Evolutionary conservation across 2,113 vertebrate species (phyloP).

Genomic region (Centropristis striata): DNA sequence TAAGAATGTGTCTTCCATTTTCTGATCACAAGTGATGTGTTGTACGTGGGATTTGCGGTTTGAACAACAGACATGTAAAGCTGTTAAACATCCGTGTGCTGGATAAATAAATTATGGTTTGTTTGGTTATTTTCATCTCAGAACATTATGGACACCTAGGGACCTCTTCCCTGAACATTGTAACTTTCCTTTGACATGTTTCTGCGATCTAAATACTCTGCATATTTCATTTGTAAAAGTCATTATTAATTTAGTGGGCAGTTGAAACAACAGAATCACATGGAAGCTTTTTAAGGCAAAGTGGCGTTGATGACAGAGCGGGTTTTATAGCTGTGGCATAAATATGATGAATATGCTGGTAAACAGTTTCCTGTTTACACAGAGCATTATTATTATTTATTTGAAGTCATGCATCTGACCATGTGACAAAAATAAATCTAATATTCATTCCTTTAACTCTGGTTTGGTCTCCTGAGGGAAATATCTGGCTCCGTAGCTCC

Average conservation of each 20-base stretch:
- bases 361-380: background rate
- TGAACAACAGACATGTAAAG: slow-evolving; percentile 40
- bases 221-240: slow-evolving; percentile 54
- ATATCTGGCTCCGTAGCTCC: background rate
- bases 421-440: background rate
- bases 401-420: background rate
- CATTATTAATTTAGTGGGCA: slow-evolving; percentile 47
- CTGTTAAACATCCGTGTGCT: slow-evolving; percentile 35
- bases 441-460: background rate
- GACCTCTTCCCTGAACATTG: slow-evolving; percentile 7
- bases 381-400: background rate
- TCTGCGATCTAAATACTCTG: slow-evolving; percentile 40
- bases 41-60: slow-evolving; percentile 5
- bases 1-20: slow-evolving; percentile 27
- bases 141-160: slow-evolving; percentile 28
- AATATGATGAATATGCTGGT: background rate
- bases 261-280: slow-evolving; percentile 26
- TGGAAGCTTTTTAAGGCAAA: slow-evolving; percentile 25
- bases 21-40: slow-evolving; percentile 21
- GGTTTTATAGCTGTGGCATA: slow-evolving; percentile 43
- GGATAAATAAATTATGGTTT: slow-evolving; percentile 55
- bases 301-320: slow-evolving; percentile 18
- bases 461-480: slow-evolving; percentile 3
- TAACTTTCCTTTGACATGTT: slow-evolving; percentile 7
- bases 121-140: slow-evolving; percentile 44